Conservation (phyloP, 2,113 vertebrate genomes). For the Heptranchias perlo region DNA sequence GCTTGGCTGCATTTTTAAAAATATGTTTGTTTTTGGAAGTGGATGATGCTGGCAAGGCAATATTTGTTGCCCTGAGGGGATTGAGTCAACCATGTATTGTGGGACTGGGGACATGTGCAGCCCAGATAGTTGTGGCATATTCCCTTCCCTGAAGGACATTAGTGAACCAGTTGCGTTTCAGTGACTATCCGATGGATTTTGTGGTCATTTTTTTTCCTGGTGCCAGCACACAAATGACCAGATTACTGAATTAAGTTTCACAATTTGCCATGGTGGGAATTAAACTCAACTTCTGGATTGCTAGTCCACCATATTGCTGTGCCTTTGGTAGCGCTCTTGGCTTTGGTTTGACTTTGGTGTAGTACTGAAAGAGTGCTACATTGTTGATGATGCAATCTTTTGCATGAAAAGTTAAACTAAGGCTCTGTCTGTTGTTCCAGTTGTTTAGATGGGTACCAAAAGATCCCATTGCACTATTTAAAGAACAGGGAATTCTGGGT, state of each 20-base stretch:
- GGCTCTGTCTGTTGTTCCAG: not conserved
- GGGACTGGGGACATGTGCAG: not conserved
- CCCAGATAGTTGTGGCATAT: not conserved
- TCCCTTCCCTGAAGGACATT: not conserved
- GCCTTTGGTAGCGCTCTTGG: not conserved
- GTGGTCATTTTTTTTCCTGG: not conserved
- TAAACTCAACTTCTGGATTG: no score
- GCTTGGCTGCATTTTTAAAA: no score
- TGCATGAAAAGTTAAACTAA: not conserved
- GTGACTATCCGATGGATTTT: not conserved
- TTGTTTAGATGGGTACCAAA: not conserved
- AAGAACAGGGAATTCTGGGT: not conserved
- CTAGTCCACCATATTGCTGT: not conserved
- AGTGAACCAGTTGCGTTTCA: not conserved
- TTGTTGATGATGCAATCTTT: not conserved
- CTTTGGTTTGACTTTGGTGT: not conserved
- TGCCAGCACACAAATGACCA: not conserved
- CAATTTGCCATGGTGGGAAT: no score
- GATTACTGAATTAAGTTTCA: not conserved
- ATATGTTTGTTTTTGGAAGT: no score
- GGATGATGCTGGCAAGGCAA: not conserved
- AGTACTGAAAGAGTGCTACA: no score
- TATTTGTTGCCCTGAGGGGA: not conserved
- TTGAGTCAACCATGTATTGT: not conserved
- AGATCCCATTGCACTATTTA: not conserved